Evolutionary conservation across 1,140 invertebrate genomes (phyloP).

Genomic region (Mesaphorura yosii): DNA sequence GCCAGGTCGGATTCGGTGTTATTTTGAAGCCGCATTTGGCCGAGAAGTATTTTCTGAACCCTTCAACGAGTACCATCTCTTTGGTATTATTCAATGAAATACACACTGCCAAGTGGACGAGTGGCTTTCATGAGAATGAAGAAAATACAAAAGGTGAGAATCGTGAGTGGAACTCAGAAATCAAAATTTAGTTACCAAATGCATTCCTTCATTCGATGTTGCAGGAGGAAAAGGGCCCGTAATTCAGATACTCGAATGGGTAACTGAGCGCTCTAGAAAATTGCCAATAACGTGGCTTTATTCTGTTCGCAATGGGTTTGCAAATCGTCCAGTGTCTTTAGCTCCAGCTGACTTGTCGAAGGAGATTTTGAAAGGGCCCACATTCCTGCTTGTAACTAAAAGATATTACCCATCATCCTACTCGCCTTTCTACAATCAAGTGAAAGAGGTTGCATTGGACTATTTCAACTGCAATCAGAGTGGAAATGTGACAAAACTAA

Average conservation of each 20-base stretch:
- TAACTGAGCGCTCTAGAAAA: conserved; percentile 20
- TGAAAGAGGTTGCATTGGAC: conserved; percentile 29
- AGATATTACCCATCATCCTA: conserved; percentile 27
- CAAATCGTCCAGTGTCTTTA: conserved; percentile 24
- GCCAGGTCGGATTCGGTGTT: conserved; percentile 28
- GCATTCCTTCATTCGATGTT: too few relatives aligned
- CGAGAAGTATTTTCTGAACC: conserved; percentile 26
- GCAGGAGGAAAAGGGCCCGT: conserved; percentile 24
- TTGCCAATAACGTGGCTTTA: conserved; percentile 29
- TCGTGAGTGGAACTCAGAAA: too few relatives aligned
- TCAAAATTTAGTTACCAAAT: not conserved
- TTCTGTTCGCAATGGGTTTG: conserved; percentile 25
- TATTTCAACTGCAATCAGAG: conserved; percentile 32
- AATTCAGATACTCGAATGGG: conserved; percentile 27
- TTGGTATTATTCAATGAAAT: conserved; percentile 31
- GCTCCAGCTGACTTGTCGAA: conserved; percentile 22
- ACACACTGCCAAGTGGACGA: conserved; percentile 30
- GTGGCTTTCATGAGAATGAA: conserved; percentile 12
- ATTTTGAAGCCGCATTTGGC: conserved; percentile 21
- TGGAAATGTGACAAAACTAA: conserved; percentile 26
- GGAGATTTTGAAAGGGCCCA: conserved; percentile 22
- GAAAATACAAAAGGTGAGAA: too few relatives aligned
- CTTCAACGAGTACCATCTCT: conserved; percentile 27
- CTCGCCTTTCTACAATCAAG: conserved; percentile 28
- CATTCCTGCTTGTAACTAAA: conserved; percentile 28